A percentile compares a stretch with the other conserved stretches of the same genome.
Conservation (phyloP, 2,113 vertebrate species). For the Xerus inauris region DNA sequence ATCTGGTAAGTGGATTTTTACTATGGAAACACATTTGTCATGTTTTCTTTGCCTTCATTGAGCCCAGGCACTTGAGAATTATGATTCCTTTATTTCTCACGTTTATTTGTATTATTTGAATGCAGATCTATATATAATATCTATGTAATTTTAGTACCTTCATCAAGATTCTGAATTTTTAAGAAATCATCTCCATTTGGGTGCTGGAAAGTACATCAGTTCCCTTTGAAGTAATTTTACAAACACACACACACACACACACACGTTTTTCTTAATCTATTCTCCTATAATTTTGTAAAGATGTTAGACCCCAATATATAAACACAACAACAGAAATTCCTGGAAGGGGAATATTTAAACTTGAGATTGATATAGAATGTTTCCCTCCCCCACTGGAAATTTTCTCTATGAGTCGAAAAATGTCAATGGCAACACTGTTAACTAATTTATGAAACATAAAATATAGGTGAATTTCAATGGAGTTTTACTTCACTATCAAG, state of each 20-base stretch:
- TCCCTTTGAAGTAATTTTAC: background rate
- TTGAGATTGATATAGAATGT: background rate
- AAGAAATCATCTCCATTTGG: background rate
- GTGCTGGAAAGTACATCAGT: background rate
- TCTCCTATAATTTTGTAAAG: constrained; percentile 16
- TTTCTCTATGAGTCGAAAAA: constrained; percentile 30
- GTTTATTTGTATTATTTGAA: constrained; percentile 2
- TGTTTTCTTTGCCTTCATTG: background rate
- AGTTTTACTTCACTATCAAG: too few species aligned
- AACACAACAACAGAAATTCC: background rate
- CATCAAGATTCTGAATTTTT: constrained; percentile 26
- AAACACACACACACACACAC: background rate
- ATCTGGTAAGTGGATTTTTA: background rate
- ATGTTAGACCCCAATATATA: background rate
- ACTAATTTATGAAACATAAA: background rate
- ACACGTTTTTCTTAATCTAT: background rate
- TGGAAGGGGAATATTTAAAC: background rate
- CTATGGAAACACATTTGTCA: background rate
- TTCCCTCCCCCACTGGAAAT: background rate
- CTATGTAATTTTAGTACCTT: constrained; percentile 14
- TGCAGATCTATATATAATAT: constrained; percentile 11
- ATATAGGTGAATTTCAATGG: background rate
- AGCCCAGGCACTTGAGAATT: background rate
- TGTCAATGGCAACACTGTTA: background rate
- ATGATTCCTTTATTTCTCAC: background rate